phyloP scores from a whole-genome alignment of 2,888 invertebrate species.

The Microchrysa polita region DNA sequence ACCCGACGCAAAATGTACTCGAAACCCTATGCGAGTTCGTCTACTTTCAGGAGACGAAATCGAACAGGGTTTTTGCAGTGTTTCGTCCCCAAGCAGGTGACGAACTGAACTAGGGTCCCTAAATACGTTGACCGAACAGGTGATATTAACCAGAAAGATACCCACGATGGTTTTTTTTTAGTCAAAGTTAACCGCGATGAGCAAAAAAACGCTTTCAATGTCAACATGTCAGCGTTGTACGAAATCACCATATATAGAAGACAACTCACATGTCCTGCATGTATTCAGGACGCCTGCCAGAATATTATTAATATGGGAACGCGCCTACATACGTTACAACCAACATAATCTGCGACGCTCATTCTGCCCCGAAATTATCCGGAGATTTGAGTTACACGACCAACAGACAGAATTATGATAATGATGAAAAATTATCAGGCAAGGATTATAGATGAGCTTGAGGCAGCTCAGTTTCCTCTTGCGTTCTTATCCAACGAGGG shows the following conservation, averaged over 20 bases:
- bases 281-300: not conserved
- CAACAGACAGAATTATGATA: conserved; percentile 41
- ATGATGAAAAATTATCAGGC: conserved; percentile 43
- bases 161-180: no score
- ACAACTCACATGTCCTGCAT: conserved; percentile 32
- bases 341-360: not conserved
- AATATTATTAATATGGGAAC: not conserved
- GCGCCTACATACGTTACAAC: not conserved
- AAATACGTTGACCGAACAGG: no score
- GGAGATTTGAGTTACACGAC: conserved; percentile 23
- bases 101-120: no score
- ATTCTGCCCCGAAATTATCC: conserved; percentile 26
- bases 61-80: no score
- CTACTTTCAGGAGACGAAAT: no score
- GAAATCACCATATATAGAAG: conserved; percentile 18
- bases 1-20: no score
- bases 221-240: not conserved
- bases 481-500: not conserved
- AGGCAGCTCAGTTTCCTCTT: no score
- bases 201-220: not conserved
- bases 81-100: no score
- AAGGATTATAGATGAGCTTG: conserved; percentile 41
- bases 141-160: no score
- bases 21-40: no score
- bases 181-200: no score